phyloP scores from a whole-genome alignment of 2,888 invertebrate genomes.

The Cephalotes varians region DNA sequence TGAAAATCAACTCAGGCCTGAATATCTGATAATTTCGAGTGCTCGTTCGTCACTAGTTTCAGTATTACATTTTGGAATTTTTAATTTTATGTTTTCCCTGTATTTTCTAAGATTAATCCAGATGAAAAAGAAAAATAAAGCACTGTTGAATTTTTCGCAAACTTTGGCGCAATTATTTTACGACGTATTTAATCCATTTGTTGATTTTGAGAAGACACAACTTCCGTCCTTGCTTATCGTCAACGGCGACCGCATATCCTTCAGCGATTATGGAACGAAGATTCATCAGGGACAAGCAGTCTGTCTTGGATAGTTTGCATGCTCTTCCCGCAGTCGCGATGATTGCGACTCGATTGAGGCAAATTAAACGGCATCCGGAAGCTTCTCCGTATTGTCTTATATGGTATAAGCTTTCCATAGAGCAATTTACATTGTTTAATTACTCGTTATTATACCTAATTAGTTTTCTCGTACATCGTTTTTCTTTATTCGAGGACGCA shows the following conservation, averaged over 20 bases:
- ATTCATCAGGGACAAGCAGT: slow-evolving; percentile 55
- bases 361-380: slow-evolving; percentile 34
- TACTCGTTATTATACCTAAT: slow-evolving; percentile 9
- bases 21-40: background rate
- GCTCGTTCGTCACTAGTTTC: background rate
- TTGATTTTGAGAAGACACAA: slow-evolving; percentile 61
- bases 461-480: background rate
- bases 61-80: background rate
- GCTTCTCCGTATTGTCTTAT: slow-evolving; percentile 22
- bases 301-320: slow-evolving; percentile 1
- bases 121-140: background rate
- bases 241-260: slow-evolving; percentile 73
- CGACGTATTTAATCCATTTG: slow-evolving; percentile 55
- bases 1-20: background rate
- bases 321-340: slow-evolving; percentile 21
- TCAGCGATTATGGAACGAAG: slow-evolving; percentile 57
- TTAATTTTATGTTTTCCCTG: background rate
- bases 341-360: slow-evolving; percentile 16
- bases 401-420: slow-evolving; percentile 19
- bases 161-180: background rate
- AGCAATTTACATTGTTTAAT: slow-evolving; percentile 34
- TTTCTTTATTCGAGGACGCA: background rate
- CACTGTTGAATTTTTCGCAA: background rate
- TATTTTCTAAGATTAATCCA: background rate
- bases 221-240: slow-evolving; percentile 70